phyloP scores from a whole-genome alignment of 2,797 vertebrate species.

The Eidolon dupreanum region DNA sequence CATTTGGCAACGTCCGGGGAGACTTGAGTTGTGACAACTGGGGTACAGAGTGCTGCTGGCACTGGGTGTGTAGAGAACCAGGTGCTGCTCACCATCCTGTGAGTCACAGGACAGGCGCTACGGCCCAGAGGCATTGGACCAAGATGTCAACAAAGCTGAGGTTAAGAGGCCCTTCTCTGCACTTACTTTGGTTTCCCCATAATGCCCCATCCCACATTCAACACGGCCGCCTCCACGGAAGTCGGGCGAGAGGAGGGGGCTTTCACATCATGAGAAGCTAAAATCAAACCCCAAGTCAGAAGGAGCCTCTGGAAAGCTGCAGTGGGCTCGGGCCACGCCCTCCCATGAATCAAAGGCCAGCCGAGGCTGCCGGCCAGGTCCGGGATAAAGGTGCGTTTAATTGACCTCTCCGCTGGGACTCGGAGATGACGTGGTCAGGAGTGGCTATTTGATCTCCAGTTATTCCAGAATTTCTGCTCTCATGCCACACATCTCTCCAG shows the following conservation, averaged over 20 bases:
- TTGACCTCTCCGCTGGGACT: neutral
- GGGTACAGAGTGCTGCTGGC: neutral
- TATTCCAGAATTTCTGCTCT: constrained; percentile 80
- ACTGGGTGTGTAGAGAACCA: neutral
- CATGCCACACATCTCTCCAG: constrained; percentile 3
- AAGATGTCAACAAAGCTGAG: rapidly evolving
- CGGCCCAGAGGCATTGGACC: neutral
- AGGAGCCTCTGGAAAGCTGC: neutral
- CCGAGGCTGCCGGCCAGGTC: neutral
- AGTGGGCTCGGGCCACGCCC: neutral
- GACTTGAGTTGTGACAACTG: neutral
- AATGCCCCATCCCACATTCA: too few relatives aligned
- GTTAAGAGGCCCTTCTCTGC: neutral
- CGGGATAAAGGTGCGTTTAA: neutral
- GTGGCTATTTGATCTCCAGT: constrained; percentile 77
- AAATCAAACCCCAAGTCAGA: neutral
- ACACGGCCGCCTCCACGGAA: rapidly evolving
- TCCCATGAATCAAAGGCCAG: neutral
- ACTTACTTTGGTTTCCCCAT: rapidly evolving
- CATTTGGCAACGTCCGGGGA: neutral
- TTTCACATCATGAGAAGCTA: neutral
- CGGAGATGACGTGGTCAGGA: constrained; percentile 67
- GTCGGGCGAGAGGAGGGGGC: neutral
- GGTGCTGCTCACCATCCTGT: rapidly evolving
- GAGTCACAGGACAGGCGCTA: neutral